Evolutionary conservation across 2,888 invertebrate genomes (phyloP).

Genomic region (Antitype chi): DNA sequence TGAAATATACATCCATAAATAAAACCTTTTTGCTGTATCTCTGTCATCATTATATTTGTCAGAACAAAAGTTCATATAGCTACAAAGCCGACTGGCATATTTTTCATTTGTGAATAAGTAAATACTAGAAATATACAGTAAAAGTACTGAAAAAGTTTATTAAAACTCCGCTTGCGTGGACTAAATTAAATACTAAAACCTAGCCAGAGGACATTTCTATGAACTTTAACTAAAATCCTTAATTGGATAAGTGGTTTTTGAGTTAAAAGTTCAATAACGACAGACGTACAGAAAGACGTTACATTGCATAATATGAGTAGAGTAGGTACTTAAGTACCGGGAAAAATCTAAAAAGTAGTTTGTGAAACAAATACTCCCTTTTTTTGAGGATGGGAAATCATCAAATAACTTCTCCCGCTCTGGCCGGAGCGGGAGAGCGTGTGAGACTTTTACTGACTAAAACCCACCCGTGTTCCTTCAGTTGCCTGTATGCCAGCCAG

Average conservation of each 20-base stretch:
- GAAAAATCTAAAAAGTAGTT: neutral
- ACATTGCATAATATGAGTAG: neutral
- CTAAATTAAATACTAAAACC: neutral
- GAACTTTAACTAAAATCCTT: neutral
- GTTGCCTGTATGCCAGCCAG: too few relatives aligned
- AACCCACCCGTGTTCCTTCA: too few relatives aligned
- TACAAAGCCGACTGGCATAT: neutral
- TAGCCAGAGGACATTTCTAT: neutral
- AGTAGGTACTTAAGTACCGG: neutral
- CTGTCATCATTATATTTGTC: neutral
- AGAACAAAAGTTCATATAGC: constrained; percentile 1
- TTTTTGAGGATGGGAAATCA: too few relatives aligned
- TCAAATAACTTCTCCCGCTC: too few relatives aligned
- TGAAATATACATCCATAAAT: neutral
- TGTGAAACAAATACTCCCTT: too few relatives aligned
- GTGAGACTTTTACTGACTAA: too few relatives aligned
- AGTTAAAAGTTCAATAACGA: neutral
- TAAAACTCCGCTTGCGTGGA: neutral
- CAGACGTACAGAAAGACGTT: neutral
- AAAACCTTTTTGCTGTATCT: constrained; percentile 19
- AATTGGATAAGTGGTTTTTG: neutral
- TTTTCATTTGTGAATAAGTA: neutral
- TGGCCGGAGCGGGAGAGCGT: too few relatives aligned
- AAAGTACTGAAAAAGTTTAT: neutral
- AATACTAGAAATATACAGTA: neutral